Evolutionary conservation across 2,888 invertebrate species (phyloP), one percentile per base, ranked within the genome.

Genomic region (Julus scandinavius): DNA sequence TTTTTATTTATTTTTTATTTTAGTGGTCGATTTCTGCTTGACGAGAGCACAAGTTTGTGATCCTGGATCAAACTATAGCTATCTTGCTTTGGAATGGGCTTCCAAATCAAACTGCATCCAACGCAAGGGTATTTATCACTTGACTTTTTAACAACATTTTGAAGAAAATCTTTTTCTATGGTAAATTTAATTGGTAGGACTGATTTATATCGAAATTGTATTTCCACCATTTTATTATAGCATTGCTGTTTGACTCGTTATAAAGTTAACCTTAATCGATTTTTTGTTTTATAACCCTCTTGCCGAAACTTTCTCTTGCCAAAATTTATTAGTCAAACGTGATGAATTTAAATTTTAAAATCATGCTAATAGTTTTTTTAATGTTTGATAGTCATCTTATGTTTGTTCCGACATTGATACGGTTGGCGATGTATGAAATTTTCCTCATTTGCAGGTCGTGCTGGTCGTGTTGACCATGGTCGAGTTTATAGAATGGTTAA

Each of bases 1-100:
- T 29, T 29, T 58, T 84, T 83, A 13, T 3, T 58, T 87, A 87
- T 89, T 89, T 89, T 90, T 89, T 91, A 89, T 92, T 92, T 85
- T 92, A 96, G 98, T 99, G 86, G 96, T 99, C 91, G 99, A 99
- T 93, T 98, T 97, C 92, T 99, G 98, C 92, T 93, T 98, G 89
- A 97, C 97, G 89, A 98, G 98, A 93, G 94, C 95, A 58, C 92
- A 97, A 90, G 93, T 95, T 6, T 95, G 95, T 86, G 97, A 98
- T 92, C 93, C 94, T 0, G 93, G 93, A 0, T 96, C 97, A 0
- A 97, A 96, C 93, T 97, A 95, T 91, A 95, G 96, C 38, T 94
- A 95, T 85, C 94, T 99, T 85, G 94, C 95, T 91, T 91, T 98
- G 90, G 93, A 94, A 89, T 99, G 98, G 98, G 97, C 98, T 0